phyloP scores from a whole-genome alignment of 2,113 vertebrate species.

The Carlito syrichta region DNA sequence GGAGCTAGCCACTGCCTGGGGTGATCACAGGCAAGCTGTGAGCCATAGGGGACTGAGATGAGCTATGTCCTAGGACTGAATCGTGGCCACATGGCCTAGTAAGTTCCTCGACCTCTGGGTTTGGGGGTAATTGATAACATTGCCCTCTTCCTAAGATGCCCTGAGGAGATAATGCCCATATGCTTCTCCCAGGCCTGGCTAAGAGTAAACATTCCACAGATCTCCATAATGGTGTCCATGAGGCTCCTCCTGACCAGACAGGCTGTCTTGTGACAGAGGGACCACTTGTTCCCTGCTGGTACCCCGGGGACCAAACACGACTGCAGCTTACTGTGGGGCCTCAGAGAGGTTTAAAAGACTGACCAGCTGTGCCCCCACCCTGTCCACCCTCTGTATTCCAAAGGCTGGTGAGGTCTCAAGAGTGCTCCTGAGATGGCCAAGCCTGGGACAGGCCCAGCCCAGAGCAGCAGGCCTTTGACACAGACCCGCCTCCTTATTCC shows the following conservation, averaged over 20 bases:
- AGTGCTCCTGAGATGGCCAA: no score
- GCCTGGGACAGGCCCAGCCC: neutral
- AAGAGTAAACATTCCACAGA: neutral
- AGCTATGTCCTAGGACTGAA: neutral
- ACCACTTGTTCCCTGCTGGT: no score
- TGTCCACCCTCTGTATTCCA: no score
- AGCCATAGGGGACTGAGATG: neutral
- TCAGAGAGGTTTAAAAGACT: neutral
- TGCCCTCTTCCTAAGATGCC: neutral
- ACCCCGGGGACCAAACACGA: rapidly evolving
- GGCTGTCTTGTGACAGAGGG: neutral
- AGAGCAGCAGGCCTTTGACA: neutral
- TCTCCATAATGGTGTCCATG: rapidly evolving
- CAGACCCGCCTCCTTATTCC: neutral
- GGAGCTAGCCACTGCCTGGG: rapidly evolving
- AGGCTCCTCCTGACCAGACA: neutral
- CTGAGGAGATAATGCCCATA: neutral
- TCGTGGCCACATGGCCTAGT: neutral
- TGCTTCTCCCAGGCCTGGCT: neutral
- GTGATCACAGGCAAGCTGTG: rapidly evolving
- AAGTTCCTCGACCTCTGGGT: neutral
- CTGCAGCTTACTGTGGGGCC: neutral
- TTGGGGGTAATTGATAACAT: no score
- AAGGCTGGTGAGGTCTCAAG: neutral
- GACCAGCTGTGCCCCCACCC: neutral